Conservation (phyloP, 2,888 invertebrate genomes). For the Synergus laeviventris region DNA sequence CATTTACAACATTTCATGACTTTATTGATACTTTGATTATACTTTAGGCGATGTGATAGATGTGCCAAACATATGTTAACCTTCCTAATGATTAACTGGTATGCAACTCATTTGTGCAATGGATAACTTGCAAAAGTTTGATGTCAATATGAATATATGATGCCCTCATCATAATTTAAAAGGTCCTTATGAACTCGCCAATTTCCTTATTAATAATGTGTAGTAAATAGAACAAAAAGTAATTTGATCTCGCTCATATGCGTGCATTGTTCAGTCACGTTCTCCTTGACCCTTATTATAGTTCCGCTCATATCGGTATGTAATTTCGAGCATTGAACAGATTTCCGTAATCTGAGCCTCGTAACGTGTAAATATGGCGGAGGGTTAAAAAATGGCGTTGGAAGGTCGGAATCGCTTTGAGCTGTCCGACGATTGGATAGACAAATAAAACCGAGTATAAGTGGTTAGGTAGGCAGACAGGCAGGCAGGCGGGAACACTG, state of each 20-base stretch:
- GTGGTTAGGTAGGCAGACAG: constrained; percentile 60
- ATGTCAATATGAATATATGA: too few species aligned
- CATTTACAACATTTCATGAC: too few species aligned
- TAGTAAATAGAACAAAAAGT: background rate
- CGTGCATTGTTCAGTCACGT: background rate
- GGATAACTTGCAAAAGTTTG: too few species aligned
- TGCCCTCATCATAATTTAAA: background rate
- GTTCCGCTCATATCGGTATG: constrained; percentile 35
- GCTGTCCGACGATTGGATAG: constrained; percentile 71
- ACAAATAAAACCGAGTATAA: constrained; percentile 67
- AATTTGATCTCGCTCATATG: constrained; percentile 8
- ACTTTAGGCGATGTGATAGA: too few species aligned
- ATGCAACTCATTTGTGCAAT: too few species aligned
- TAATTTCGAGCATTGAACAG: constrained; percentile 48
- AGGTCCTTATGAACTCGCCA: background rate
- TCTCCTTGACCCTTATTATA: constrained; percentile 30
- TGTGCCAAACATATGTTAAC: too few species aligned
- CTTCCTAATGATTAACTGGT: too few species aligned
- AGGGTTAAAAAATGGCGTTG: constrained; percentile 65
- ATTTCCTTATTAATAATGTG: constrained; percentile 11
- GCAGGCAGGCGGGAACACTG: constrained; percentile 46
- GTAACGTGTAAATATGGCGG: constrained; percentile 54
- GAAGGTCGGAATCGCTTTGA: constrained; percentile 66
- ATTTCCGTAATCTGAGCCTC: constrained; percentile 64
- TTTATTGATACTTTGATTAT: too few species aligned